Base-by-base conservation (phyloP, 2,888 invertebrate genomes). In the Norana najaformis region DNA sequence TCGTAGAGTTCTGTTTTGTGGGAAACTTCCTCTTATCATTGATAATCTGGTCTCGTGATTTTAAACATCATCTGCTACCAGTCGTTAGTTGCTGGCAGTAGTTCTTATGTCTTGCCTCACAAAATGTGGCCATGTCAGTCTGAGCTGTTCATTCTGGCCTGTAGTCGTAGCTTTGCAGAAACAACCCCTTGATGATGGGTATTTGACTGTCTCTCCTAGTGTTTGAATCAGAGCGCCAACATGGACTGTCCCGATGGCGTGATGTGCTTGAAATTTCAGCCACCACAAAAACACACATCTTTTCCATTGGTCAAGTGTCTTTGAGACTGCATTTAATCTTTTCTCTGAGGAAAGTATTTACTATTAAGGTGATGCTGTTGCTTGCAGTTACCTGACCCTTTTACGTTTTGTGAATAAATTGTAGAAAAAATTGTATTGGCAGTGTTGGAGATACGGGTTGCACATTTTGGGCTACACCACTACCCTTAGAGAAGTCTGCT, bases 401-500 rank as follows among this genome's bases (percentile, higher is more conserved):
- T 69, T 69, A 69, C 69, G n/a, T 69, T 30, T 69, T 69, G 30
- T 69, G 11, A 69, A 69, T 69, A 69, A 69, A 69, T n/a, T 69
- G 6, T 47, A 1, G n/a, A n/a, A 69, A 69, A 69, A n/a, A 69
- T 69, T 69, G 30, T n/a, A n/a, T n/a, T 69, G 0, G 69, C n/a
- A 8, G 30, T 8, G 6, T 8, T 8, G n/a, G 30, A n/a, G n/a
- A 69, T 8, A n/a, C 23, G 2, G 53, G 30, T 53, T 53, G 53
- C 53, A 53, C 23, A 4, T 85, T 83, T 85, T 35, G 20, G 37
- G 85, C 85, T 85, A 85, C 85, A 85, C 85, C 85, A 85, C 85
- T 37, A 37, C 85, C 37, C 85, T 37, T 85, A 3, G 85, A 85
- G 36, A 85, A 37, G 37, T 14, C 36, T 30, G n/a, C 69, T 69